Percentiles rank a stretch among this genome's conserved stretches.
Conservation (phyloP, 2,797 vertebrate genomes). For the Propithecus deckenii region DNA sequence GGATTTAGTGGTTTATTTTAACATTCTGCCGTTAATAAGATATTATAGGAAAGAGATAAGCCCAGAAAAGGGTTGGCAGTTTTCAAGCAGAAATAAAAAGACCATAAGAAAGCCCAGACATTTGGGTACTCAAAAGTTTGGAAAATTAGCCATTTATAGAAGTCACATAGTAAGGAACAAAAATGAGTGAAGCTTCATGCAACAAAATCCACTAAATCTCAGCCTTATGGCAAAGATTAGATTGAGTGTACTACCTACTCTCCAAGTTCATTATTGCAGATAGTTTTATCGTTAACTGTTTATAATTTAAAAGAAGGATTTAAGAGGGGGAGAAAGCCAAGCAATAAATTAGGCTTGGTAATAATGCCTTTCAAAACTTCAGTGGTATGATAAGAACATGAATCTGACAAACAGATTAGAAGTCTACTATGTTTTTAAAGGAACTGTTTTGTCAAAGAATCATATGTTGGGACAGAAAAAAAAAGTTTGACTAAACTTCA, state of each 20-base stretch:
- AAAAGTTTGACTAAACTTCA: background rate
- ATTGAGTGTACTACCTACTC: background rate
- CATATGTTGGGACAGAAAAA: background rate
- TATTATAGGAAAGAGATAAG: background rate
- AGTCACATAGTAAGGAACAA: background rate
- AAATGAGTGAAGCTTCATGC: background rate
- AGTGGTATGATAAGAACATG: background rate
- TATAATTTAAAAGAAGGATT: background rate
- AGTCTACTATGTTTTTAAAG: background rate
- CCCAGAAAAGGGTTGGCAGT: background rate
- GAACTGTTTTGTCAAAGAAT: background rate
- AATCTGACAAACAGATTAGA: background rate
- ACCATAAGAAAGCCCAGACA: background rate
- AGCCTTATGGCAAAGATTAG: background rate
- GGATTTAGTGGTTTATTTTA: background rate
- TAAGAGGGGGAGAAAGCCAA: background rate
- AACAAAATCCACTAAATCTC: background rate
- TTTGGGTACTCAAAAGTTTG: background rate
- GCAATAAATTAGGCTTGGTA: background rate
- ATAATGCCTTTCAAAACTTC: background rate
- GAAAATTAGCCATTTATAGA: background rate
- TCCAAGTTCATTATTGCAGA: background rate
- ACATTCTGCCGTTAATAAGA: background rate
- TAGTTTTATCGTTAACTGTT: background rate
- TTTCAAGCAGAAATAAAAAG: background rate